Conservation (phyloP, 2,113 vertebrate species). For the Cheilinus undulatus region DNA sequence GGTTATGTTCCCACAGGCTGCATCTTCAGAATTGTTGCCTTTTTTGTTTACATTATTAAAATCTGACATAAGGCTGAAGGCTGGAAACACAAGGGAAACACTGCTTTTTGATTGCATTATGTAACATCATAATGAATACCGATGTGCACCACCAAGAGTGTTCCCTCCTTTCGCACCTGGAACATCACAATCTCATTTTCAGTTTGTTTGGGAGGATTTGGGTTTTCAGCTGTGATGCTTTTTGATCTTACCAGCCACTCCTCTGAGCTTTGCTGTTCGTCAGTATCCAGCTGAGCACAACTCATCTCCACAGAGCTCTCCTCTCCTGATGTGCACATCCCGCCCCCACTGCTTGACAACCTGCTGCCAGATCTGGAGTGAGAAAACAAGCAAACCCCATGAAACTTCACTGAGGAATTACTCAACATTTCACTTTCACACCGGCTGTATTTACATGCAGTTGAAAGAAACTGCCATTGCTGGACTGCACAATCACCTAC, state of each 20-base stretch:
- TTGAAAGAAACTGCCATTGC: no score
- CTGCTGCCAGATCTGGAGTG: constrained; percentile 68
- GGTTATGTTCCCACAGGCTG: background rate
- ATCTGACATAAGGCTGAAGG: background rate
- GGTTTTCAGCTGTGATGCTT: constrained; percentile 38
- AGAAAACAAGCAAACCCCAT: constrained; percentile 40
- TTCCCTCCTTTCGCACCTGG: background rate
- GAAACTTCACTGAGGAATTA: constrained; percentile 19
- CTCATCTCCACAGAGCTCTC: constrained; percentile 65
- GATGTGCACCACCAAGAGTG: background rate
- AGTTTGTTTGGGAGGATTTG: constrained; percentile 12
- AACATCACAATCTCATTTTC: constrained; percentile 11
- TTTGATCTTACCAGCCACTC: constrained; percentile 74
- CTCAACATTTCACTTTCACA: constrained; percentile 35
- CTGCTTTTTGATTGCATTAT: background rate
- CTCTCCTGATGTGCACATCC: constrained; percentile 61
- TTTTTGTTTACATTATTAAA: background rate
- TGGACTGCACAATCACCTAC: constrained; percentile 1
- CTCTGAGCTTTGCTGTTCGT: constrained; percentile 53
- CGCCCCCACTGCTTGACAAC: constrained; percentile 44
- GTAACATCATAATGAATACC: background rate
- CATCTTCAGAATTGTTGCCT: background rate
- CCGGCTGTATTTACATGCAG: constrained; percentile 1
- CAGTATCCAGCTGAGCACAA: constrained; percentile 54
- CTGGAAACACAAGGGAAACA: background rate